Conservation (phyloP, 2,113 vertebrate genomes). For the Neodontobutis hainanensis region DNA sequence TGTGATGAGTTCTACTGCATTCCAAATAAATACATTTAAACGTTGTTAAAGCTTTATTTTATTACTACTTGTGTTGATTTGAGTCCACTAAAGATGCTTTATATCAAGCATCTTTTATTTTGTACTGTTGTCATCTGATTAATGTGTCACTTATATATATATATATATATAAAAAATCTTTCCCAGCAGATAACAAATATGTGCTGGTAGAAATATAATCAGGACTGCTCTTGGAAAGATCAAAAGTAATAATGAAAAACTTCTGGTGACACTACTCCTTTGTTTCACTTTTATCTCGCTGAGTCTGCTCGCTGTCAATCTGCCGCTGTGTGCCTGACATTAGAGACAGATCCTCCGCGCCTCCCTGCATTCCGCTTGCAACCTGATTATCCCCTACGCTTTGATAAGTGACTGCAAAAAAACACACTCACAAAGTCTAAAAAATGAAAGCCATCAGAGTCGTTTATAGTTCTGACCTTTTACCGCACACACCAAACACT, state of each 20-base stretch:
- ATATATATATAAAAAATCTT: slow-evolving; percentile 52
- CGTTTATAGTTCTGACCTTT: slow-evolving; percentile 69
- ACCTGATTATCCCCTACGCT: slow-evolving; percentile 62
- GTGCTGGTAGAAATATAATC: slow-evolving; percentile 39
- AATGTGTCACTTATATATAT: slow-evolving; percentile 25
- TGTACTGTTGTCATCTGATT: slow-evolving; percentile 37
- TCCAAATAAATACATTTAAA: too few species aligned
- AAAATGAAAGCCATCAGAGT: slow-evolving; percentile 57
- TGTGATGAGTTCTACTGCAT: too few species aligned
- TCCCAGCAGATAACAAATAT: slow-evolving; percentile 28
- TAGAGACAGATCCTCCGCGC: slow-evolving; percentile 38
- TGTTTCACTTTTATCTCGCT: slow-evolving; percentile 60
- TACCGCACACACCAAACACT: slow-evolving; percentile 32
- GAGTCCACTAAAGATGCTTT: background rate
- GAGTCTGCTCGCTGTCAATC: slow-evolving; percentile 44
- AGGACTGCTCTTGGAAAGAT: slow-evolving; percentile 48
- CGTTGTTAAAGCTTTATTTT: too few species aligned
- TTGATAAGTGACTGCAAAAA: slow-evolving; percentile 62
- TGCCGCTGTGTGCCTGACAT: slow-evolving; percentile 6
- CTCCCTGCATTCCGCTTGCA: slow-evolving; percentile 45
- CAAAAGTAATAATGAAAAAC: slow-evolving; percentile 25
- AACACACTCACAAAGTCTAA: slow-evolving; percentile 18
- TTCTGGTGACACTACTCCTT: slow-evolving; percentile 49
- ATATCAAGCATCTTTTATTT: slow-evolving; percentile 8
- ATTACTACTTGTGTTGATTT: too few species aligned